These are phyloP conservation scores for Parapristionchus giblindavisi DNA, from an alignment of 2,888 invertebrate genomes.

Conservation along the genomic window DNA sequence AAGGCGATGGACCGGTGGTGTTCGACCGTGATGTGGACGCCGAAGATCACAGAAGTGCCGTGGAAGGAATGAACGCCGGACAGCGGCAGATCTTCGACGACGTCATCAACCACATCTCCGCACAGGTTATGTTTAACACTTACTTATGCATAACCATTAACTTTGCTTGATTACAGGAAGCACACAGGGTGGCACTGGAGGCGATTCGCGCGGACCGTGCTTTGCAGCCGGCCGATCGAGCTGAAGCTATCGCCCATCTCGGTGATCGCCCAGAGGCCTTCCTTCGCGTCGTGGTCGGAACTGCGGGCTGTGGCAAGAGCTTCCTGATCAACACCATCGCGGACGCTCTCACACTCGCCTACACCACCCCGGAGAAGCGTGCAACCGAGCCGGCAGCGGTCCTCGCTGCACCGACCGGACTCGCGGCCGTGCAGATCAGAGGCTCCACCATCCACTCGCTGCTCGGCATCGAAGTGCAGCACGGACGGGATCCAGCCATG, in stretches of 20 bases:
- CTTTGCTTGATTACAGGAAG: no score
- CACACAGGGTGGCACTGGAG: not conserved
- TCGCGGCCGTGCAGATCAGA: slow-evolving; percentile 44
- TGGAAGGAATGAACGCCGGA: slow-evolving; percentile 24
- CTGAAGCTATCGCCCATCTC: not conserved
- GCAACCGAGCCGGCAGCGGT: slow-evolving; percentile 31
- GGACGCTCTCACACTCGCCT: slow-evolving; percentile 38
- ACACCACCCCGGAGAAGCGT: not conserved
- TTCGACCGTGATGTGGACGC: slow-evolving; percentile 37
- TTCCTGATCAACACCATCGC: slow-evolving; percentile 44
- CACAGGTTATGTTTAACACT: not conserved
- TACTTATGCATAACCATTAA: not conserved
- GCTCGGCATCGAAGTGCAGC: slow-evolving; percentile 40
- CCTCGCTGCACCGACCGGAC: slow-evolving; percentile 45
- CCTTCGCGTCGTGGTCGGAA: slow-evolving; percentile 39
- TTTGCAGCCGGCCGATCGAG: not conserved
- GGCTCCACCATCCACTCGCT: slow-evolving; percentile 47
- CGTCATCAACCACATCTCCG: not conserved
- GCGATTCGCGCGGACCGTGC: not conserved
- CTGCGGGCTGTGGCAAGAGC: slow-evolving; percentile 47
- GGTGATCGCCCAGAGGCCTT: not conserved
- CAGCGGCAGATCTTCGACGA: slow-evolving; percentile 39
- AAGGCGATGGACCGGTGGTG: not conserved
- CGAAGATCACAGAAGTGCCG: not conserved
- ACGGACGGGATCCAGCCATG: not conserved